A percentile compares a stretch with the other conserved stretches of the same genome.
phyloP scores from a whole-genome alignment of 2,888 invertebrate genomes.

The Megaustenia siamemsis region DNA sequence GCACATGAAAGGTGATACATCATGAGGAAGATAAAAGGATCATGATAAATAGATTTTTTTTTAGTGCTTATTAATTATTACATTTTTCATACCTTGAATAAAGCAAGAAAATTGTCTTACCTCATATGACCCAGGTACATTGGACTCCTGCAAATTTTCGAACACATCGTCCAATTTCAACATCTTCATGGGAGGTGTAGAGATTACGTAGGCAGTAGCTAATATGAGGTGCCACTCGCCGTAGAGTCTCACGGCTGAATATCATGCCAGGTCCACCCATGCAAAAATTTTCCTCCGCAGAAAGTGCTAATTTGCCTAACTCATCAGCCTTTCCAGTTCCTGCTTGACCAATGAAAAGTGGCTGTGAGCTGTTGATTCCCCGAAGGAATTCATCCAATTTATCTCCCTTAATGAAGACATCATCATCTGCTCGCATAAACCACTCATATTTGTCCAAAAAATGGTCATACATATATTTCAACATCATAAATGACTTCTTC shows the following conservation, averaged over 20 bases:
- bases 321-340: conserved; percentile 85
- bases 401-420: conserved; percentile 95
- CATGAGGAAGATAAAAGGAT: too few relatives aligned
- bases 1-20: too few relatives aligned
- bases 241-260: conserved; percentile 91
- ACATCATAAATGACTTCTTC: conserved; percentile 97
- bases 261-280: conserved; percentile 99
- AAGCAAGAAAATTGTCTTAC: conserved; percentile 64
- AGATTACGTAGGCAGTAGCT: conserved; percentile 93
- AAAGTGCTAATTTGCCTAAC: conserved; percentile 90
- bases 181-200: conserved; percentile 98
- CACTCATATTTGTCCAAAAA: conserved; percentile 94
- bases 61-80: too few relatives aligned
- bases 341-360: conserved; percentile 89
- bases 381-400: conserved; percentile 89
- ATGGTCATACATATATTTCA: conserved; percentile 94
- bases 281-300: conserved; percentile 94
- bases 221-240: conserved; percentile 89
- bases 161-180: conserved; percentile 97
- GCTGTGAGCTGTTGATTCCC: conserved; percentile 91
- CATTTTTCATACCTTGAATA: too few relatives aligned
- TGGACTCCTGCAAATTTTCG: conserved; percentile 95
- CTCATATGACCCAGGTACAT: conserved; percentile 86
- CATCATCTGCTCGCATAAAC: conserved; percentile 98
- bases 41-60: too few relatives aligned